These are phyloP conservation scores for Micrasema minimum DNA, from an alignment of 1,140 invertebrate genomes.

Conservation along the genomic window DNA sequence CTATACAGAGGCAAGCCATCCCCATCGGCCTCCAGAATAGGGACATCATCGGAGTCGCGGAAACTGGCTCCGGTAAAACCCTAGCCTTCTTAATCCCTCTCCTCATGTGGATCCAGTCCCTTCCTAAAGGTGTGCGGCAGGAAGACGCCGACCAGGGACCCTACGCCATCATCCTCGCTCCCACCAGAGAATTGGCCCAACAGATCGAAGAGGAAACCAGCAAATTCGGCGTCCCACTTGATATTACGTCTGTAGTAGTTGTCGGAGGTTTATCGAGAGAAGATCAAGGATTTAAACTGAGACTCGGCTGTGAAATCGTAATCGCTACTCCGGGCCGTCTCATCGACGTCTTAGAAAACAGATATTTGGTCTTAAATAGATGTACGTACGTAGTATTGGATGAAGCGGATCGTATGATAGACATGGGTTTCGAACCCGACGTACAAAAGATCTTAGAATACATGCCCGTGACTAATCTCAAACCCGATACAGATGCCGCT, in stretches of 20 bases:
- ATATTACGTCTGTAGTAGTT: constrained; percentile 96
- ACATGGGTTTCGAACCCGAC: constrained; percentile 99
- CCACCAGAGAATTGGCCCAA: constrained; percentile 98
- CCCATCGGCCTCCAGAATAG: constrained; percentile 98
- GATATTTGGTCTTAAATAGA: constrained; percentile 95
- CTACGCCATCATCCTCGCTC: constrained; percentile 98
- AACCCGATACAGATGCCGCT: constrained; percentile 98
- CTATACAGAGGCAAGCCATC: constrained; percentile 99
- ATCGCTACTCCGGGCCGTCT: constrained; percentile 99
- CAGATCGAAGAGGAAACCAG: constrained; percentile 99
- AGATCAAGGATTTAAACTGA: constrained; percentile 96
- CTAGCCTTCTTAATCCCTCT: constrained; percentile 98
- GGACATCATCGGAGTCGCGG: constrained; percentile 99
- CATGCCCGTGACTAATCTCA: constrained; percentile 98
- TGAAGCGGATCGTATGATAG: constrained; percentile 98
- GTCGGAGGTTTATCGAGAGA: constrained; percentile 98
- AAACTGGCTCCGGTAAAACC: constrained; percentile 98
- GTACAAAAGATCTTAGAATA: constrained; percentile 98
- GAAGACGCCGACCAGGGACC: constrained; percentile 97
- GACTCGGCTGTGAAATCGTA: constrained; percentile 99
- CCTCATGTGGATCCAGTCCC: constrained; percentile 96
- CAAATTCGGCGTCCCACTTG: constrained; percentile 95
- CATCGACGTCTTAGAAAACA: constrained; percentile 98
- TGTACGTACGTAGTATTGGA: constrained; percentile 95
- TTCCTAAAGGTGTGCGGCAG: constrained; percentile 94